Conservation (phyloP, 64 coral and sea anemone species). For the Porites australiensis region DNA sequence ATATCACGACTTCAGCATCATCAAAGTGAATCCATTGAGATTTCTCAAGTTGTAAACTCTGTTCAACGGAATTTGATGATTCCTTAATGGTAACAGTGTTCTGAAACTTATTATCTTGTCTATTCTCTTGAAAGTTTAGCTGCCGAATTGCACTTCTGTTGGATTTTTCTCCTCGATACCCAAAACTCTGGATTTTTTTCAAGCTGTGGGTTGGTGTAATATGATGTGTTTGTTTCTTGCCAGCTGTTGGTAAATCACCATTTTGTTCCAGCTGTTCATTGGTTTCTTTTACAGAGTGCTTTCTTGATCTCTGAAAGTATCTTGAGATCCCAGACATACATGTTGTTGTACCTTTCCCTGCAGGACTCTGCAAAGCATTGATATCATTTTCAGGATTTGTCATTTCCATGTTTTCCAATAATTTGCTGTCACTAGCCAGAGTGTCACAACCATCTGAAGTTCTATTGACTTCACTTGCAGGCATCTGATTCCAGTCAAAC, state of each 20-base stretch:
- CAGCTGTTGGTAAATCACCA: background rate
- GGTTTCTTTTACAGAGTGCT: constrained; percentile 26
- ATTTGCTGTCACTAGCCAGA: background rate
- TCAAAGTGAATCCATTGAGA: constrained; percentile 92
- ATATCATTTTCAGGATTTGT: background rate
- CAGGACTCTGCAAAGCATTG: background rate
- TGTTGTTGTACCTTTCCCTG: constrained; percentile 31
- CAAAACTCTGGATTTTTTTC: constrained; percentile 39
- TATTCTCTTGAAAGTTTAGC: constrained; percentile 31
- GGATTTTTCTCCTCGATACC: background rate
- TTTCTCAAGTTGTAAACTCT: background rate
- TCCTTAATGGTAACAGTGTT: background rate
- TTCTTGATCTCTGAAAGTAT: constrained; percentile 77
- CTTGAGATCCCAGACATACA: constrained; percentile 81
- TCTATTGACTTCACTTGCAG: background rate
- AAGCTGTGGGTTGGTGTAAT: background rate
- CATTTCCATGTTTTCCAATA: background rate
- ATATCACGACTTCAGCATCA: constrained; percentile 65
- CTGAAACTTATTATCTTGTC: background rate
- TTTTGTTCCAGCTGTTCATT: background rate
- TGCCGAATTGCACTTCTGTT: constrained; percentile 37
- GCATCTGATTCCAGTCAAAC: background rate
- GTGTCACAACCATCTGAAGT: background rate
- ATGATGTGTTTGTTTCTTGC: background rate
- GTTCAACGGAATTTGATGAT: background rate